Conservation (phyloP, 92 coral and sea anemone genomes). For the Actinostola sp. region DNA sequence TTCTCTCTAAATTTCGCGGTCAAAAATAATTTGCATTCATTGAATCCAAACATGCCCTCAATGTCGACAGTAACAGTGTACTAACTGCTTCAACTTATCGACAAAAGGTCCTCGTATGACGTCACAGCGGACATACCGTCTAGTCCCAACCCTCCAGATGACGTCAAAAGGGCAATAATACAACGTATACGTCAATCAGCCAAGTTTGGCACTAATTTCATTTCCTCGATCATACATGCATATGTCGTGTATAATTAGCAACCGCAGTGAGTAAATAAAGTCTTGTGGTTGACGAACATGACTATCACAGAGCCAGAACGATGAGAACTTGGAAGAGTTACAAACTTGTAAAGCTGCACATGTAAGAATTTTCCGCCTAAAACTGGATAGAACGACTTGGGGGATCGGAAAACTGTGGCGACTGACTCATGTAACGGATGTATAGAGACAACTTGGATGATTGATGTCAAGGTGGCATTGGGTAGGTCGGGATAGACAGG, state of each 20-base stretch:
- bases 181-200: not conserved
- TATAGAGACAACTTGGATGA: too few species aligned
- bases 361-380: too few species aligned
- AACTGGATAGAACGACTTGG: too few species aligned
- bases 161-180: not conserved
- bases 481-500: too few species aligned
- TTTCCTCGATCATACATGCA: not conserved
- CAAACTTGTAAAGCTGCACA: not conserved
- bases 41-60: too few species aligned
- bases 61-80: too few species aligned
- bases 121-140: conserved; percentile 6
- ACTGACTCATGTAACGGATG: too few species aligned
- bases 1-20: not conserved
- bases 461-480: too few species aligned
- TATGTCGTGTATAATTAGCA: not conserved
- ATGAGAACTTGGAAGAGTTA: conserved; percentile 9
- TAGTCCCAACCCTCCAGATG: not conserved
- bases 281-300: not conserved
- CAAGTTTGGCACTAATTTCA: not conserved
- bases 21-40: conserved; percentile 16
- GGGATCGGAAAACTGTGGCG: too few species aligned
- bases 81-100: too few species aligned
- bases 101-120: conserved; percentile 1
- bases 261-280: not conserved
- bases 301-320: not conserved